Evolutionary conservation across 2,113 vertebrate genomes (phyloP).

Genomic region (Micronycteris hirsuta): DNA sequence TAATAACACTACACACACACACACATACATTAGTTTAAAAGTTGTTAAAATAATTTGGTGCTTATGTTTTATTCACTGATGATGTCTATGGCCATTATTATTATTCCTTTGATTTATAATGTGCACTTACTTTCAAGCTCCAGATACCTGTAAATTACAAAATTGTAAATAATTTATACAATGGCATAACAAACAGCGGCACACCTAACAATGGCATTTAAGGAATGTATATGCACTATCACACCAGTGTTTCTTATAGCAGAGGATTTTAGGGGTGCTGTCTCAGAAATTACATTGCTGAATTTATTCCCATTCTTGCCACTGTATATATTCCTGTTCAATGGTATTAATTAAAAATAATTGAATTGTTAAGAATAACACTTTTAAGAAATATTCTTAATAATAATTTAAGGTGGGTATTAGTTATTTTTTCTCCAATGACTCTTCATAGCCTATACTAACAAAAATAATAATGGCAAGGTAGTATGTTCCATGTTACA

Average conservation of each 20-base stretch:
- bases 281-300: not conserved
- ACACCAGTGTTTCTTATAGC: not conserved
- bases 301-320: slow-evolving; percentile 15
- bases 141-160: slow-evolving; percentile 34
- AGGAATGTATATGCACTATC: not conserved
- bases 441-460: not conserved
- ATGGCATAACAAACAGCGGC: too few species aligned
- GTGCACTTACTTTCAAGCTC: slow-evolving; percentile 42
- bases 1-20: not conserved
- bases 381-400: not conserved
- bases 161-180: slow-evolving; percentile 56
- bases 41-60: slow-evolving; percentile 25
- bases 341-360: not conserved
- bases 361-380: slow-evolving; percentile 10
- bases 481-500: not conserved
- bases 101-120: slow-evolving; percentile 58
- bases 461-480: not conserved
- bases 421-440: not conserved
- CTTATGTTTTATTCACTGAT: slow-evolving; percentile 53
- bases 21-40: not conserved
- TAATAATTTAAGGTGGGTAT: not conserved
- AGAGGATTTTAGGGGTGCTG: not conserved
- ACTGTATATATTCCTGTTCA: slow-evolving; percentile 15
- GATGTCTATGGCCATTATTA: slow-evolving; percentile 33
- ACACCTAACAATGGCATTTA: slow-evolving; percentile 45